phyloP scores from a whole-genome alignment of 2,888 invertebrate genomes.

The Drosophila robusta region DNA sequence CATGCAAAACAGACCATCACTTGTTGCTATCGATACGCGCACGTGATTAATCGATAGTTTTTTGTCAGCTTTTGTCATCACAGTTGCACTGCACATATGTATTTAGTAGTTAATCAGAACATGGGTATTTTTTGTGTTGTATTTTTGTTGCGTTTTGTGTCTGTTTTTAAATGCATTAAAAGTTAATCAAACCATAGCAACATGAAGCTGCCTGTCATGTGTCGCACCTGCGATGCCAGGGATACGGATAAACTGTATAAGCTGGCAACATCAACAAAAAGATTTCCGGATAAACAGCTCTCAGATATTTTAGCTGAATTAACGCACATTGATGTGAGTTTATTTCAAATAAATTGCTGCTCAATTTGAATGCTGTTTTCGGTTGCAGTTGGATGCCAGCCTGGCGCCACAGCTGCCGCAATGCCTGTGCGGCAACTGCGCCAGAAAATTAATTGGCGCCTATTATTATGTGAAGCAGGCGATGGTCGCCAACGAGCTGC shows the following conservation, averaged over 20 bases:
- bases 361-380: not conserved
- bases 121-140: constrained; percentile 32
- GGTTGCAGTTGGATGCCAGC: constrained; percentile 34
- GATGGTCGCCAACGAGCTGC: constrained; percentile 60
- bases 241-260: constrained; percentile 60
- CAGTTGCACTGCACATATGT: constrained; percentile 43
- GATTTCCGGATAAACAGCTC: constrained; percentile 65
- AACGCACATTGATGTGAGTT: constrained; percentile 62
- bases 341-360: not conserved
- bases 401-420: constrained; percentile 63
- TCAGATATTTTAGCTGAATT: constrained; percentile 63
- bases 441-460: constrained; percentile 66
- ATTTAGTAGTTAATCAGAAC: constrained; percentile 26
- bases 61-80: constrained; percentile 27
- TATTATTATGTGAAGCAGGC: constrained; percentile 76
- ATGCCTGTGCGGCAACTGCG: constrained; percentile 69
- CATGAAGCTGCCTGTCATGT: constrained; percentile 67
- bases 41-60: constrained; percentile 7
- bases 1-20: not conserved
- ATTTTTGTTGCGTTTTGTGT: constrained; percentile 19
- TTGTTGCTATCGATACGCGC: not conserved
- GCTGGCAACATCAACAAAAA: constrained; percentile 55
- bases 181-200: constrained; percentile 7
- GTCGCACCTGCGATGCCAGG: constrained; percentile 68
- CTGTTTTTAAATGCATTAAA: constrained; percentile 13